Evolutionary conservation across 2,888 invertebrate species (phyloP), one percentile per base, ranked within the genome.

Genomic region (Coelopa pilipes): DNA sequence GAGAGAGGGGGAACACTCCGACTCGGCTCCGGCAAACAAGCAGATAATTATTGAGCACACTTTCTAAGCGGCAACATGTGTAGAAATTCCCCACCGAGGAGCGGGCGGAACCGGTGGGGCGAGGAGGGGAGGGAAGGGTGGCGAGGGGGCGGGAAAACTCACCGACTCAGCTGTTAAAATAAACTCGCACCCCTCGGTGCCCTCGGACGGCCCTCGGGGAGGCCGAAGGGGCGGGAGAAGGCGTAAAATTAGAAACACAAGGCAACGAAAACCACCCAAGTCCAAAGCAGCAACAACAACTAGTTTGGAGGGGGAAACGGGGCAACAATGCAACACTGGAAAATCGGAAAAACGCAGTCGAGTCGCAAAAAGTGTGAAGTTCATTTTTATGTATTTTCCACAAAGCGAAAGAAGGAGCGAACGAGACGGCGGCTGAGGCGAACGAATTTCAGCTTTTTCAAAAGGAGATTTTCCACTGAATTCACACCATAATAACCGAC

Each of bases 391-490:
- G 65, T 65, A 65, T 47, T 47, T 65, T 65, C 19, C 57, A 10
- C 17, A 45, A 46, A 9, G 45, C 13, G 24, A 59, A 1, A 65
- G 34, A 21, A 21, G 15, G 11, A 15, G 19, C 5, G 19, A 59
- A 3, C 3, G n/a, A 53, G 53, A 53, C 3, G 10, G n/a, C 1
- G 7, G 15, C 1, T 24, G 17, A 45, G 49, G 50, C 49, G 50
- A 66, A 49, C 21, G 49, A 19, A 49, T 66, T 66, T 66, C 49
- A 66, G 50, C 66, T 66, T 66, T 66, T 66, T 50, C 49, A 50
- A 66, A 62, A 19, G 34, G 21, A 50, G 49, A 66, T 66, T 66
- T 66, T 66, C 66, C 66, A 66, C 50, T 50, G 66, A 66, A 66
- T 50, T 66, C 66, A 66, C 66, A 66, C 15, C 66, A 49, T 66